phyloP scores from a whole-genome alignment of 2,113 vertebrate genomes.

The Myanophis thanlyinensis region DNA sequence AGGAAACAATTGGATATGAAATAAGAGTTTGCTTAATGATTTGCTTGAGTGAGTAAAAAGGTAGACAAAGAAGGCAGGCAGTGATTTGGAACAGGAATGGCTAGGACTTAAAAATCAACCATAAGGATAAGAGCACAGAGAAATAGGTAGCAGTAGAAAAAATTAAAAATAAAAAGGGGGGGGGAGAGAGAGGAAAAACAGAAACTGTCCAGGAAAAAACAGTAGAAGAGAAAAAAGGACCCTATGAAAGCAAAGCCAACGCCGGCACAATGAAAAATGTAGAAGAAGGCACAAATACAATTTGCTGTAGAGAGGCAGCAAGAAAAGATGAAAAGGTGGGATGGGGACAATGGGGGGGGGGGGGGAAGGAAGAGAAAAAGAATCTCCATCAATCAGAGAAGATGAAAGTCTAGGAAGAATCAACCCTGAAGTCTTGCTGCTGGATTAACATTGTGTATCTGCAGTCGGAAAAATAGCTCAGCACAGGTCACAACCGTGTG shows the following conservation, averaged over 20 bases:
- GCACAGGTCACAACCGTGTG: background rate
- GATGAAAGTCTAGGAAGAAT: background rate
- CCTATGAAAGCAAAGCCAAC: background rate
- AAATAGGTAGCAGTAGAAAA: background rate
- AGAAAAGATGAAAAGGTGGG: background rate
- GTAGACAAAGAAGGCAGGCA: background rate
- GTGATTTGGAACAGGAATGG: background rate
- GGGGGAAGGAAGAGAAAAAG: background rate
- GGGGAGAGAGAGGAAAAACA: background rate
- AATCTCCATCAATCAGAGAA: background rate
- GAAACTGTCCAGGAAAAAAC: background rate
- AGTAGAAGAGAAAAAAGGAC: background rate
- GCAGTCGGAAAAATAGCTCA: background rate
- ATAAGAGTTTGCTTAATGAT: background rate
- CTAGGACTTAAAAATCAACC: background rate
- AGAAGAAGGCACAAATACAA: background rate
- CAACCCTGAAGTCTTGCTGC: background rate
- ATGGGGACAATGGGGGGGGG: background rate
- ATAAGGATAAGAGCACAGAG: background rate
- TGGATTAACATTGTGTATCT: background rate
- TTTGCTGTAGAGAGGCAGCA: background rate
- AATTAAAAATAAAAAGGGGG: no score
- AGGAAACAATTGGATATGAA: background rate
- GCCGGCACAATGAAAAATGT: background rate
- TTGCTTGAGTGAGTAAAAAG: background rate